A percentile compares a stretch with the other conserved stretches of the same genome.
These are phyloP conservation scores for Brotogeris chrysoptera DNA, from an alignment of 2,797 vertebrate species.

Conservation along the genomic window DNA sequence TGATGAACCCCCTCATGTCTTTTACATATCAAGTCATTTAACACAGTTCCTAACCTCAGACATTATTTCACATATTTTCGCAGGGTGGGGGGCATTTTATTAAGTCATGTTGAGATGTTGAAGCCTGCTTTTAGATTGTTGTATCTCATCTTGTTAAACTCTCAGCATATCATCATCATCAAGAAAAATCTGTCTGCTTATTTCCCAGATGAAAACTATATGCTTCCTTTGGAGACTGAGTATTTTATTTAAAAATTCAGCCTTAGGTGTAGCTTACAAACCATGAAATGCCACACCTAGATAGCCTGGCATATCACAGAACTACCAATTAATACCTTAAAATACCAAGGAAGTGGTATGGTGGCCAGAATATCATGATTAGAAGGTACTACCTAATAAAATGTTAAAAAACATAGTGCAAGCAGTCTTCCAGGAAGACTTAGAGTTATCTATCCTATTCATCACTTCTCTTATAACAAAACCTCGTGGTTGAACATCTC, in stretches of 20 bases:
- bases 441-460: not conserved
- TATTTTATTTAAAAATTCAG: not conserved
- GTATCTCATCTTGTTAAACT: not conserved
- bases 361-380: not conserved
- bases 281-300: not conserved
- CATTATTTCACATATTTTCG: not conserved
- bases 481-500: not conserved
- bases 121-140: not conserved
- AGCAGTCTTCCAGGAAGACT: not conserved
- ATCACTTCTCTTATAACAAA: not conserved
- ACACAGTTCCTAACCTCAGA: not conserved
- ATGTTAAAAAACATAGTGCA: not conserved
- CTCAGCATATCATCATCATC: not conserved
- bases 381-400: not conserved
- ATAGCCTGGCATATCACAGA: not conserved
- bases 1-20: not conserved
- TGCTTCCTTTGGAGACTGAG: not conserved
- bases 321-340: not conserved
- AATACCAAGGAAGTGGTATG: not conserved
- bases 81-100: not conserved
- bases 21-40: not conserved
- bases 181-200: not conserved
- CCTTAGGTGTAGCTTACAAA: not conserved
- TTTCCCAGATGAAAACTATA: not conserved
- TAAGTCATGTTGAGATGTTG: not conserved